Percentiles rank a stretch among this genome's conserved stretches.
Conservation (phyloP, 2,888 invertebrate species). For the Esperia sulphurella region DNA sequence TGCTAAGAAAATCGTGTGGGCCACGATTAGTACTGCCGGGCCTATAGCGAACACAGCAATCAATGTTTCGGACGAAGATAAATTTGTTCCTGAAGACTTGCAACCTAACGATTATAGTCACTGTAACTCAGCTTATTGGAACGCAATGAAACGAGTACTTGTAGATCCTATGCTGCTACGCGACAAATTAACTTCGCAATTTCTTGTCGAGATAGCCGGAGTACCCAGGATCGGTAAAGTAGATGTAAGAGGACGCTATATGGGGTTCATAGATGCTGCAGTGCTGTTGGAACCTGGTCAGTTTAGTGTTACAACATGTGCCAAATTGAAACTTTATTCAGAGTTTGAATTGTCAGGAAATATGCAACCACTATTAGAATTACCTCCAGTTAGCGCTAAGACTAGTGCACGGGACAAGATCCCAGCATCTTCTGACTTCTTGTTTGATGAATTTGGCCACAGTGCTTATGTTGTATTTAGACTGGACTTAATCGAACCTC, state of each 20-base stretch:
- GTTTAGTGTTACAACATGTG: conserved; percentile 43
- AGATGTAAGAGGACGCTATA: conserved; percentile 57
- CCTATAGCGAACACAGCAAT: conserved; percentile 42
- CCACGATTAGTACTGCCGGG: conserved; percentile 43
- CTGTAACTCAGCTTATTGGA: conserved; percentile 60
- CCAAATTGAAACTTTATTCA: conserved; percentile 42
- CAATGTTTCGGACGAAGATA: conserved; percentile 45
- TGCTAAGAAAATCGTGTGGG: conserved; percentile 54
- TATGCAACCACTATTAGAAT: conserved; percentile 42
- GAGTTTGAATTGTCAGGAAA: conserved; percentile 41
- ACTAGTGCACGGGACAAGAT: conserved; percentile 35
- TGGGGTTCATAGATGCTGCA: conserved; percentile 54
- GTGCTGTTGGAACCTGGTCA: conserved; percentile 56
- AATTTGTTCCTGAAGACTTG: conserved; percentile 47
- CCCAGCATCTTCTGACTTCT: conserved; percentile 19
- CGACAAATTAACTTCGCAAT: conserved; percentile 36
- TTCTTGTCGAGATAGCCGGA: conserved; percentile 63
- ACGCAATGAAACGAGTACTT: conserved; percentile 59
- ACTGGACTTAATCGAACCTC: conserved; percentile 53
- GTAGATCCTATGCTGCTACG: conserved; percentile 41
- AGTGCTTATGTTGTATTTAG: conserved; percentile 45
- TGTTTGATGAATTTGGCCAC: conserved; percentile 51
- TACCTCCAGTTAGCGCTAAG: conserved; percentile 61
- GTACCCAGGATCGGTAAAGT: conserved; percentile 55
- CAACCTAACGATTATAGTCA: conserved; percentile 18